Percentiles rank a stretch among this genome's conserved stretches.
Evolutionary conservation across 1,140 invertebrate species (phyloP).

Genomic region (Ruditapes philippinarum): DNA sequence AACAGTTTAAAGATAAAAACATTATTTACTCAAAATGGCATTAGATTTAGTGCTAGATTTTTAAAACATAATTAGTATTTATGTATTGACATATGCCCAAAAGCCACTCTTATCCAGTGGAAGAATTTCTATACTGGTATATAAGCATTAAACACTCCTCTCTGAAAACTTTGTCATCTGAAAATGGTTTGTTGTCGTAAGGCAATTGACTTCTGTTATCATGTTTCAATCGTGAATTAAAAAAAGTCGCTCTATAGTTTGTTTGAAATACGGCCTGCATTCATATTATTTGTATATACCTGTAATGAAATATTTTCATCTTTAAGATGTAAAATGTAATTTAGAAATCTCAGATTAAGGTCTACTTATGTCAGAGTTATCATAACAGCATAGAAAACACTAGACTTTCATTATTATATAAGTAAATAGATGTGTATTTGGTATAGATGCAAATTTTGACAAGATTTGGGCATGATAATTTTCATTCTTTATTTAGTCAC

Average conservation of each 20-base stretch:
- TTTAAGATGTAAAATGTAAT: background rate
- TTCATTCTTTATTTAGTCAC: no score
- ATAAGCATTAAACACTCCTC: background rate
- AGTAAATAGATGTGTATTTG: no score
- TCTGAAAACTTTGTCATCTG: background rate
- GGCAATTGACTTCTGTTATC: background rate
- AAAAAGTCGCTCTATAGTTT: no score
- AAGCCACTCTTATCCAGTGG: background rate
- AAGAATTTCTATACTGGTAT: background rate
- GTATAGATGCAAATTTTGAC: no score
- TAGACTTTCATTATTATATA: no score
- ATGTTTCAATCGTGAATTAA: background rate
- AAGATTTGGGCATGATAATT: no score
- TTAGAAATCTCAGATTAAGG: background rate
- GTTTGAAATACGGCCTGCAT: no score
- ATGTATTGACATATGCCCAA: conserved; percentile 11
- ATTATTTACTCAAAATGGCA: background rate
- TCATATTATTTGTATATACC: no score
- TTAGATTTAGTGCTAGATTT: conserved; percentile 13
- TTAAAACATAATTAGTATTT: conserved; percentile 33
- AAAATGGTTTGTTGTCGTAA: background rate
- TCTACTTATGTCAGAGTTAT: background rate
- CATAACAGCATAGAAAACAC: no score
- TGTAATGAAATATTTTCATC: background rate
- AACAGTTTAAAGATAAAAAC: background rate